phyloP scores from a whole-genome alignment of 2,888 invertebrate species.

The Eupithecia dodoneata region DNA sequence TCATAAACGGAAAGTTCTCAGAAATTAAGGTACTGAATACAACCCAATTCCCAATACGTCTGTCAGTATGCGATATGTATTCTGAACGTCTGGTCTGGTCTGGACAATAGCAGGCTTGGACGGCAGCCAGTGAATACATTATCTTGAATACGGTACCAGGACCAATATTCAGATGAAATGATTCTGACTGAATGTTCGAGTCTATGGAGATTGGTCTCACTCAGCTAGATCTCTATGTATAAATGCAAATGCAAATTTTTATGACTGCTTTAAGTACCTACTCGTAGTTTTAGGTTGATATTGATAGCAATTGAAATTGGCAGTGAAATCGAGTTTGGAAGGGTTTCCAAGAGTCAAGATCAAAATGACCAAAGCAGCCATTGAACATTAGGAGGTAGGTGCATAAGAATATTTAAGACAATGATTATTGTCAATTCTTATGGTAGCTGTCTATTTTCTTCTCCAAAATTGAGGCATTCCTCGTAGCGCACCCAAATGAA shows the following conservation, averaged over 20 bases:
- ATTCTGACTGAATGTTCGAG: slow-evolving; percentile 10
- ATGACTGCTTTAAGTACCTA: too few relatives aligned
- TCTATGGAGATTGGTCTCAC: slow-evolving; percentile 3
- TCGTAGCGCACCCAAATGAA: too few relatives aligned
- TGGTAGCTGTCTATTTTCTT: neutral
- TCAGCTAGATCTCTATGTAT: neutral
- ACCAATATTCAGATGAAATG: slow-evolving; percentile 26
- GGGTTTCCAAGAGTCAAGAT: neutral
- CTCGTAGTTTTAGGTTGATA: too few relatives aligned
- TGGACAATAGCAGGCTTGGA: slow-evolving; percentile 56
- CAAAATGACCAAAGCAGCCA: neutral
- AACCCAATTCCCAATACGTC: slow-evolving; percentile 16
- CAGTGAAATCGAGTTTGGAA: neutral
- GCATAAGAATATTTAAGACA: neutral
- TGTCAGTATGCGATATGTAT: slow-evolving; percentile 33
- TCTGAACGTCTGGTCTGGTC: slow-evolving; percentile 32
- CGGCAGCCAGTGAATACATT: slow-evolving; percentile 64
- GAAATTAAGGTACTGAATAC: neutral
- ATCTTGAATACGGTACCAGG: slow-evolving; percentile 57
- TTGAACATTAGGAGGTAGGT: neutral
- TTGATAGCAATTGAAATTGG: neutral
- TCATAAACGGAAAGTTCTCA: neutral
- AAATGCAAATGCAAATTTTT: neutral
- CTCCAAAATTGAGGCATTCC: neutral
- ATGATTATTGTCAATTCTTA: too few relatives aligned